These are phyloP conservation scores for Coluber constrictor DNA, from an alignment of 2,797 vertebrate genomes.

Conservation along the genomic window DNA sequence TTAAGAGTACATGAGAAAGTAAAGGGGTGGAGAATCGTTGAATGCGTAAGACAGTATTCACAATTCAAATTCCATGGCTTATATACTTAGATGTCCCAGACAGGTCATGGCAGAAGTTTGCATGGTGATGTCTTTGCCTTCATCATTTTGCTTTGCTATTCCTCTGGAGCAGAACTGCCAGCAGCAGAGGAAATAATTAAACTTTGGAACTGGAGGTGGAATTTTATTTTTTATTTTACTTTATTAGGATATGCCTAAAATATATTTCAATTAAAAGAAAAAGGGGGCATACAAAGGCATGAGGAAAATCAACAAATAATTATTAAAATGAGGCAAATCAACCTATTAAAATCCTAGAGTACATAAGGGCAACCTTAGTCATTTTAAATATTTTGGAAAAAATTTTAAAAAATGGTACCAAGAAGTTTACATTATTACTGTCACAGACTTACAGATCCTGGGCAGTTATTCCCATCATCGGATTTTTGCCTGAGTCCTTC, in stretches of 20 bases:
- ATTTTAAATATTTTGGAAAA: background rate
- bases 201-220: background rate
- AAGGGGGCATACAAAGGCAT: background rate
- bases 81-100: background rate
- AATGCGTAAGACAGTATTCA: background rate
- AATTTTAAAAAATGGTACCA: background rate
- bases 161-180: background rate
- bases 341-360: background rate
- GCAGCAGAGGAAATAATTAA: background rate
- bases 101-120: background rate
- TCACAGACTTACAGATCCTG: background rate
- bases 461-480: background rate
- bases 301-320: background rate
- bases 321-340: background rate
- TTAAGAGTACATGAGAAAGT: background rate
- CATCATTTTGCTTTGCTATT: background rate
- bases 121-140: background rate
- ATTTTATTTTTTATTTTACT: background rate
- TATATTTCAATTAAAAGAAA: background rate
- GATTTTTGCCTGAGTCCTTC: too few relatives aligned
- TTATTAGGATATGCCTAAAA: background rate
- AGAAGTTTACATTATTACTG: background rate
- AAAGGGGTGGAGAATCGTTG: background rate
- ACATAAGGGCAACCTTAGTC: background rate
- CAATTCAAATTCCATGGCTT: background rate